Evolutionary conservation across 2,797 vertebrate species (phyloP).

Genomic region (Cossypha niveicapilla): DNA sequence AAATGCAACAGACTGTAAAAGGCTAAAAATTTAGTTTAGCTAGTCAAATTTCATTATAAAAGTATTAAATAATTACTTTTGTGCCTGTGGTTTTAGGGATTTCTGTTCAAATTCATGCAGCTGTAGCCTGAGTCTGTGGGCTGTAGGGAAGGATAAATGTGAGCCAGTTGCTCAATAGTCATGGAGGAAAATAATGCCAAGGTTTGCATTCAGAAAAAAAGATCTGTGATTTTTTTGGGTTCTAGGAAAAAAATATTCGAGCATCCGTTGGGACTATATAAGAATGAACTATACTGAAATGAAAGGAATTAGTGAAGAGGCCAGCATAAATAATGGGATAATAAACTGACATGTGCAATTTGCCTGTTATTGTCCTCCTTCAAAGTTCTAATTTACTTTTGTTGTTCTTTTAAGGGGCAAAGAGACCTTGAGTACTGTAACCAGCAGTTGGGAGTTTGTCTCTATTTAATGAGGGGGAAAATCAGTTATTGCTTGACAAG

Average conservation of each 20-base stretch:
- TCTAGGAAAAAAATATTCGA: neutral
- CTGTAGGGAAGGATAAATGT: neutral
- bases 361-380: neutral
- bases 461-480: rapidly evolving
- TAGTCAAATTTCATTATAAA: neutral
- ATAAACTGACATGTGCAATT: neutral
- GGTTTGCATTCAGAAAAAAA: neutral
- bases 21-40: neutral
- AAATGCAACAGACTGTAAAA: neutral
- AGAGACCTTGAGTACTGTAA: neutral
- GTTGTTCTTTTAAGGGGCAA: neutral
- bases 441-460: neutral
- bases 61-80: neutral
- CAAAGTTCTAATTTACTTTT: neutral
- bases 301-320: neutral
- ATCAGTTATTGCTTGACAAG: neutral
- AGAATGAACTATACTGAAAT: neutral
- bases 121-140: neutral
- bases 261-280: neutral
- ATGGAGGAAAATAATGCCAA: neutral
- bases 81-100: neutral
- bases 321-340: neutral
- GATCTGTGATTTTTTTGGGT: neutral
- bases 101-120: neutral
- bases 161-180: neutral